Evolutionary conservation across 2,888 invertebrate genomes (phyloP), one percentile per base, ranked within the genome.

Genomic region (Orthosia gracilis): DNA sequence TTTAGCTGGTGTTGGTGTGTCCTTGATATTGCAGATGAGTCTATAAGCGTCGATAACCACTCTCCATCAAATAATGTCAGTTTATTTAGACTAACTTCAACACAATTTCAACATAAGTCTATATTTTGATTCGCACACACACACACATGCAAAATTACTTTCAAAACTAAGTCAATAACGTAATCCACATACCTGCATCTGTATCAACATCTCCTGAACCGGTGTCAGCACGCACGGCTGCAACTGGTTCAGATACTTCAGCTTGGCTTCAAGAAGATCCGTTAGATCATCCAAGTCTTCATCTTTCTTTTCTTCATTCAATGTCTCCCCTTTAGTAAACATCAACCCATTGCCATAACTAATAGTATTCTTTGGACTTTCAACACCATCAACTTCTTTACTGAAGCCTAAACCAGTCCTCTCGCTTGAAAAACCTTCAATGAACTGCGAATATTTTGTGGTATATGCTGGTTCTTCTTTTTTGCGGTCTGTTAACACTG

Each of bases 141-240:
- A n/a, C n/a, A n/a, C n/a, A 59, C 49, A 55, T 55, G 3, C 15
- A 70, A 61, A 54, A 50, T 26, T 52, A 50, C 17, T 49, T 17
- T 50, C 17, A 69, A 17, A 57, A 31, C 40, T 45, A 17, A 1
- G 11, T 18, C 12, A 23, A 18, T 12, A 17, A 45, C 9, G 5
- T 26, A 21, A 18, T 50, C 65, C 17, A 70, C 89, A 90, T 78
- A 97, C 97, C 97, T 97, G 97, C 92, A 97, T 92, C 87, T 97
- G 97, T 85, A 97, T 96, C 78, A 96, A 89, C 96, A 97, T 96
- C 85, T 96, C 95, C 84, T 97, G 97, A 50, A 97, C 94, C 2
- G 97, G 96, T n/a, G 97, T 92, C 64, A 97, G 89, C 11, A 90
- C 80, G 73, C 89, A 89, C 13, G 96, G 94, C 83, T 97, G 96